These are phyloP conservation scores for Galeruca laticollis DNA, from an alignment of 2,888 invertebrate species.

Conservation along the genomic window DNA sequence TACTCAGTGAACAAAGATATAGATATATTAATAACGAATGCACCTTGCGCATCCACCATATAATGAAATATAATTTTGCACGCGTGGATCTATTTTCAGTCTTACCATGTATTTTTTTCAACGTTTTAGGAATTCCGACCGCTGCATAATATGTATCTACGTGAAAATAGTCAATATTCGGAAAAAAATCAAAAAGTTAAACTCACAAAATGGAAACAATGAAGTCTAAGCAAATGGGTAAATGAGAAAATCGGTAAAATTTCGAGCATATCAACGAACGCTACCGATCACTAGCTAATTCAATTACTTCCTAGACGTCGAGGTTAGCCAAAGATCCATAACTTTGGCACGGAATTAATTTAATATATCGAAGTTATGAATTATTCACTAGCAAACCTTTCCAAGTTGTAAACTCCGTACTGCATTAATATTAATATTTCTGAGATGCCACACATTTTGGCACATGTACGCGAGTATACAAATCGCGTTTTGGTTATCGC, in stretches of 20 bases:
- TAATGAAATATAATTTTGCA: too few species aligned
- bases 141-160: too few species aligned
- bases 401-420: constrained; percentile 34
- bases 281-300: constrained; percentile 33
- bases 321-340: constrained; percentile 43
- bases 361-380: constrained; percentile 39
- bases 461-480: constrained; percentile 37
- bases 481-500: constrained; percentile 28
- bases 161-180: too few species aligned
- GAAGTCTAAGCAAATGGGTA: background rate
- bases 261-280: constrained; percentile 16
- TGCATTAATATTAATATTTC: constrained; percentile 43
- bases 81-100: too few species aligned
- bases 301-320: constrained; percentile 38
- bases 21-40: too few species aligned
- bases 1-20: too few species aligned
- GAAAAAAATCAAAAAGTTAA: too few species aligned
- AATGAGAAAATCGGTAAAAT: constrained; percentile 8
- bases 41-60: too few species aligned
- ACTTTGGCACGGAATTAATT: constrained; percentile 41
- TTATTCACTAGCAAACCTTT: constrained; percentile 37
- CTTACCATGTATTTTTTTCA: too few species aligned
- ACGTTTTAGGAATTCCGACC: too few species aligned
- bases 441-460: constrained; percentile 38
- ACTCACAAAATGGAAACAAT: too few species aligned